Evolutionary conservation across 1,140 invertebrate species (phyloP), one percentile per base, ranked within the genome.

Genomic region (Saxidomus purpurata): DNA sequence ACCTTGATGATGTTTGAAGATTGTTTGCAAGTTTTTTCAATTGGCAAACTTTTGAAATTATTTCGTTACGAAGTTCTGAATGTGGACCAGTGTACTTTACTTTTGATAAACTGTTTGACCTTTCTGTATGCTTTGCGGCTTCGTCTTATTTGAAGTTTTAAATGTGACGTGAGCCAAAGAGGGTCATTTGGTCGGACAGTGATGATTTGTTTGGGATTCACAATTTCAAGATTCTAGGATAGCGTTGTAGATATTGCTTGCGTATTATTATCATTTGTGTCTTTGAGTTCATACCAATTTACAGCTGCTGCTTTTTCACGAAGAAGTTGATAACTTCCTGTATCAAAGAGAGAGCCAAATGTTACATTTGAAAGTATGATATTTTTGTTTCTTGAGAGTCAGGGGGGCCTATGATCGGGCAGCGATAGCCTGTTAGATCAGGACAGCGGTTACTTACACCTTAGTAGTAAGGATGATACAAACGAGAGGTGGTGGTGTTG

Each of bases 191-290:
- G 36, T 0, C 40, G 69, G 17, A 36, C 22, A 25, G 69, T 74
- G 13, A 61, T 61, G 15, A 31, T 36, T 82, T 82, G 34, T 82
- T 82, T 49, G 79, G 79, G 25, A 82, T 82, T n/a, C 79, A 82
- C 13, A 36, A 13, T 61, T 40, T 61, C 17, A n/a, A 31, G 31
- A 28, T 34, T 80, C 55, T n/a, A 43, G 28, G 22, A 76, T 76
- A 8, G 36, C 43, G 34, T n/a, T 40, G 40, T 28, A n/a, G 22
- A 76, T 76, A 31, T 43, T 76, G 13, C 17, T 47, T 36, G 71
- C 19, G 28, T 76, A 38, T n/a, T 76, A 43, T 76, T 28, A 43
- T 38, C 3, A 17, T 76, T 76, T 43, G 19, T 25, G 71, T 47
- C 36, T 76, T 76, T 76, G 17, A 76, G 38, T 76, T 43, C 36